A percentile compares a stretch with the other conserved stretches of the same genome.
These are phyloP conservation scores for Pyrocephalus nanus DNA, from an alignment of 2,797 vertebrate genomes.

Conservation along the genomic window DNA sequence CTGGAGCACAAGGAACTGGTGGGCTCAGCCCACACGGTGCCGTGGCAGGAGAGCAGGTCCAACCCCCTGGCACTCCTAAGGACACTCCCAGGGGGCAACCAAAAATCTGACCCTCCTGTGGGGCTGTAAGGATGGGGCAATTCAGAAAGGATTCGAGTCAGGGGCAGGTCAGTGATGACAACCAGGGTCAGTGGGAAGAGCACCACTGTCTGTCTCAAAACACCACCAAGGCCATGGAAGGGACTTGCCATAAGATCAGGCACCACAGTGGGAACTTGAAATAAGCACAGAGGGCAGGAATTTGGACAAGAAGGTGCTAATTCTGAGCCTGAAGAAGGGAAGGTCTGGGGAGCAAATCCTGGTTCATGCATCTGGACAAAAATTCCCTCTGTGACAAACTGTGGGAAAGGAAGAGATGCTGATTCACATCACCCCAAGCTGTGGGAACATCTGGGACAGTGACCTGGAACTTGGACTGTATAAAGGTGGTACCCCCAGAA, in stretches of 20 bases:
- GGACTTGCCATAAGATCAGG: neutral
- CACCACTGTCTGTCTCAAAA: neutral
- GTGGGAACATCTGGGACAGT: neutral
- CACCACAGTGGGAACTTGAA: neutral
- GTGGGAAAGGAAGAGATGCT: neutral
- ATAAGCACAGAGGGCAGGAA: neutral
- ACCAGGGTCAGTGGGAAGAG: neutral
- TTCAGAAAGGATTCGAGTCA: rapidly evolving
- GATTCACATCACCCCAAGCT: neutral
- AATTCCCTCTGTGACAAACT: neutral
- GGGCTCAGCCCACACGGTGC: too few relatives aligned
- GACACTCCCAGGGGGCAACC: rapidly evolving
- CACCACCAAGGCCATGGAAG: neutral
- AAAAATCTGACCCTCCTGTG: neutral
- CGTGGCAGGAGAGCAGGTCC: rapidly evolving
- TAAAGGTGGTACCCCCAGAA: neutral
- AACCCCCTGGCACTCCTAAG: rapidly evolving
- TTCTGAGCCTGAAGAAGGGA: neutral
- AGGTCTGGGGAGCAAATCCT: neutral
- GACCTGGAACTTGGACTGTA: neutral
- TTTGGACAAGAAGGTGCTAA: neutral
- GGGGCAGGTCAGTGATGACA: rapidly evolving
- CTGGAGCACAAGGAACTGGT: neutral
- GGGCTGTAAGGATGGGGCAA: neutral
- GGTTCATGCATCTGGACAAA: neutral